Evolutionary conservation across 2,797 vertebrate species (phyloP).

Genomic region (Cryptoblepharus egeriae): DNA sequence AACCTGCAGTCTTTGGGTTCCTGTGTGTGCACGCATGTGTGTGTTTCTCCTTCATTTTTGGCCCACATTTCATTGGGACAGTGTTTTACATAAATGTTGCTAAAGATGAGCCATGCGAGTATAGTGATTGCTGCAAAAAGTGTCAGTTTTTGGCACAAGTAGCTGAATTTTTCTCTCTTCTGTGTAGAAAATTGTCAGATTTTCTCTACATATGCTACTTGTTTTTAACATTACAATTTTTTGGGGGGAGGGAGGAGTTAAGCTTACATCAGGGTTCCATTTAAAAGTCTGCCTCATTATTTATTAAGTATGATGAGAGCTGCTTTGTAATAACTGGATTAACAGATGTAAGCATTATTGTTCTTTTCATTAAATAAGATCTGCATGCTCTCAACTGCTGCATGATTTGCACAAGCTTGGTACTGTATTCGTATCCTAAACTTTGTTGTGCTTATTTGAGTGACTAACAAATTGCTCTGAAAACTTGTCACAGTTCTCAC

Average conservation of each 20-base stretch:
- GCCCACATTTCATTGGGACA: slow-evolving; percentile 49
- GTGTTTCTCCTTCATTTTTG: slow-evolving; percentile 38
- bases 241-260: slow-evolving; percentile 35
- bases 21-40: too few relatives aligned
- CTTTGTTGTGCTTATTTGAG: slow-evolving; percentile 29
- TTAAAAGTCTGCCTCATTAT: slow-evolving; percentile 61
- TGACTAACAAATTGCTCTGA: slow-evolving; percentile 45
- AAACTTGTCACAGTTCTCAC: neutral
- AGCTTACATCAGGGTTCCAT: slow-evolving; percentile 65
- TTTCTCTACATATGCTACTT: slow-evolving; percentile 27
- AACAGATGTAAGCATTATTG: slow-evolving; percentile 63
- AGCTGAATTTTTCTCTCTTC: slow-evolving; percentile 39
- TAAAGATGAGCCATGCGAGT: slow-evolving; percentile 24
- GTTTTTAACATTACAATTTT: slow-evolving; percentile 46
- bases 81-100: slow-evolving; percentile 45
- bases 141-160: slow-evolving; percentile 58
- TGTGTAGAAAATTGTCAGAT: slow-evolving; percentile 46
- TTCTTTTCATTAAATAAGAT: slow-evolving; percentile 50
- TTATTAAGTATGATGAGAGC: slow-evolving; percentile 54
- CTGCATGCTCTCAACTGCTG: slow-evolving; percentile 19
- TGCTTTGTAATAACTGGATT: slow-evolving; percentile 65
- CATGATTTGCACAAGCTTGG: slow-evolving; percentile 28
- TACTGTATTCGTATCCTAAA: slow-evolving; percentile 30
- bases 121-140: slow-evolving; percentile 22
- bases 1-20: slow-evolving; percentile 69